Evolutionary conservation across 2,797 vertebrate species (phyloP).

Genomic region (Poeciliopsis presidionis): DNA sequence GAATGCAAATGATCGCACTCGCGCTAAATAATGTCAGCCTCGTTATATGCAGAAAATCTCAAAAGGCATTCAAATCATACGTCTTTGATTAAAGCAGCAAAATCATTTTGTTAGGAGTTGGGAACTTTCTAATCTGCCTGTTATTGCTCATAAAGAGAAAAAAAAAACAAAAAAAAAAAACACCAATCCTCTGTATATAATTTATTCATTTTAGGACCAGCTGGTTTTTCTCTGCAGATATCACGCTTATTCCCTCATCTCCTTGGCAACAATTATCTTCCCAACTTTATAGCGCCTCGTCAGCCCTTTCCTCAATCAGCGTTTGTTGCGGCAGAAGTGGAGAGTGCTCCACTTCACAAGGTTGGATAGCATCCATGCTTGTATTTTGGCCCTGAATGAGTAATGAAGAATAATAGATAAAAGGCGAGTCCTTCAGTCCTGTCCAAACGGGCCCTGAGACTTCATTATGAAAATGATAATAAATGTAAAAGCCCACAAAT

Average conservation of each 20-base stretch:
- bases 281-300: slow-evolving; percentile 54
- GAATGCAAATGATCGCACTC: slow-evolving; percentile 31
- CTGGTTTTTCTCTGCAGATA: slow-evolving; percentile 49
- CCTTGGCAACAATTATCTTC: slow-evolving; percentile 63
- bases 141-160: slow-evolving; percentile 43
- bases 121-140: slow-evolving; percentile 27
- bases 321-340: slow-evolving; percentile 35
- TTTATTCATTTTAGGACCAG: slow-evolving; percentile 39
- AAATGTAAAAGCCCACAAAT: not conserved
- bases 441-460: slow-evolving; percentile 14
- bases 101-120: slow-evolving; percentile 24
- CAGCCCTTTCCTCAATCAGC: slow-evolving; percentile 57
- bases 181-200: slow-evolving; percentile 26
- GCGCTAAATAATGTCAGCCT: slow-evolving; percentile 36
- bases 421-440: slow-evolving; percentile 11
- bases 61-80: slow-evolving; percentile 26
- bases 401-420: slow-evolving; percentile 9
- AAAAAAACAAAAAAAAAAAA: slow-evolving; percentile 15
- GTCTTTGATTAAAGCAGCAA: slow-evolving; percentile 37
- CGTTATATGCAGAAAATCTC: slow-evolving; percentile 17
- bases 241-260: slow-evolving; percentile 48
- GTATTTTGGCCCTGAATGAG: slow-evolving; percentile 8
- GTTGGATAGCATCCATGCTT: slow-evolving; percentile 36
- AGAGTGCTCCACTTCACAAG: slow-evolving; percentile 29
- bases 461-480: not conserved